Conservation (phyloP, 2,797 vertebrate species). For the Cyprinella venusta region DNA sequence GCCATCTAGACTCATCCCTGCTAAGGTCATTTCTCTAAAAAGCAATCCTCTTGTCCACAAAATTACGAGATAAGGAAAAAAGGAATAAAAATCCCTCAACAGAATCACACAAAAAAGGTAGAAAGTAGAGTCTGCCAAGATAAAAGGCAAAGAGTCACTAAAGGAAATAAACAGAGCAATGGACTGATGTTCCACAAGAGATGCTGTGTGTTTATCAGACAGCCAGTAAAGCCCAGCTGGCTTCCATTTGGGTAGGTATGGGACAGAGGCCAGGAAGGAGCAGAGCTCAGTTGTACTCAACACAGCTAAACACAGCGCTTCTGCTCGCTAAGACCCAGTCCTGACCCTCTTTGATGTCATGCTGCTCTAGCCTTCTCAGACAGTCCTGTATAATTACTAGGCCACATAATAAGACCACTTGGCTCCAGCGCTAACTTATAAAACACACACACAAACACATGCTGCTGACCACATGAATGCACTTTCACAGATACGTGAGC, state of each 20-base stretch:
- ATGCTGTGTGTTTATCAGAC: constrained; percentile 63
- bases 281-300: constrained; percentile 38
- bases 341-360: constrained; percentile 64
- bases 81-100: not conserved
- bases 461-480: constrained; percentile 47
- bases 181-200: constrained; percentile 52
- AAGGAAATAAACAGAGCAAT: constrained; percentile 59
- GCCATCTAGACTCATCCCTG: not conserved
- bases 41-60: constrained; percentile 14
- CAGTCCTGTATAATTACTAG: constrained; percentile 62
- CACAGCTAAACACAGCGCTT: constrained; percentile 36
- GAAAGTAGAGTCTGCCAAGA: constrained; percentile 39
- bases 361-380: constrained; percentile 55
- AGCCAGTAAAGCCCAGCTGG: constrained; percentile 66
- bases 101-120: constrained; percentile 19
- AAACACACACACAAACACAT: constrained; percentile 58
- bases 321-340: constrained; percentile 55
- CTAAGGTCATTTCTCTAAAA: constrained; percentile 16
- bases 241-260: constrained; percentile 61
- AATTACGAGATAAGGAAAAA: not conserved
- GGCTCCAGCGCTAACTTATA: constrained; percentile 61
- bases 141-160: constrained; percentile 51
- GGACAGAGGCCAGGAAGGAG: constrained; percentile 41
- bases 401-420: constrained; percentile 63
- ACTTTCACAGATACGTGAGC: constrained; percentile 64